Evolutionary conservation across 2,888 invertebrate genomes (phyloP).

Genomic region (Agonopterix heracliana): DNA sequence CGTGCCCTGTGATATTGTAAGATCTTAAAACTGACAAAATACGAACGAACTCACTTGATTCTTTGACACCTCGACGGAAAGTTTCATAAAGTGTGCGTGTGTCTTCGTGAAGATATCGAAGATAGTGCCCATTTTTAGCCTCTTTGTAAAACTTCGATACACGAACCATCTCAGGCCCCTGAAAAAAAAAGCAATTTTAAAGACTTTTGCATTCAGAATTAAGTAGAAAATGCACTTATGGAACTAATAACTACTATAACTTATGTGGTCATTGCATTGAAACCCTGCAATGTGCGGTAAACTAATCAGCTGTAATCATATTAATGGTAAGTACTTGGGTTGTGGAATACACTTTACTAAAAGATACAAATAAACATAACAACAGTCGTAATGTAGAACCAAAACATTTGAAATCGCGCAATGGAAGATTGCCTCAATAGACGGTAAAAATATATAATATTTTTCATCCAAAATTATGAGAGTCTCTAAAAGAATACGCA

Average conservation of each 20-base stretch:
- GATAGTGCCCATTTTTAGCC: constrained; percentile 89
- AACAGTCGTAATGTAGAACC: too few relatives aligned
- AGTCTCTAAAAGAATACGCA: constrained; percentile 42
- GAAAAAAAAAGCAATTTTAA: constrained; percentile 44
- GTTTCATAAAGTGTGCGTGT: constrained; percentile 92
- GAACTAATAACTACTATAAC: neutral
- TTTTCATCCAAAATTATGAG: constrained; percentile 10
- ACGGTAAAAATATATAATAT: too few relatives aligned
- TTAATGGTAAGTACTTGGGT: constrained; percentile 26
- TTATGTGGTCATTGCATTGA: constrained; percentile 46
- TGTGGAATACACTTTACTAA: too few relatives aligned
- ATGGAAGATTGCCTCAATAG: too few relatives aligned
- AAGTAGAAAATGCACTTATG: too few relatives aligned
- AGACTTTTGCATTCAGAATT: too few relatives aligned
- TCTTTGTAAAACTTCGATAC: constrained; percentile 94
- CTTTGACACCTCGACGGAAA: constrained; percentile 93
- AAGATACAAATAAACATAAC: too few relatives aligned
- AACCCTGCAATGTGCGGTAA: constrained; percentile 43
- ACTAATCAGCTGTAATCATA: constrained; percentile 58
- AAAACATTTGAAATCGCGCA: too few relatives aligned
- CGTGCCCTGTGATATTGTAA: too few relatives aligned
- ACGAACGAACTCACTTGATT: constrained; percentile 83
- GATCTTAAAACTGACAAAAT: too few relatives aligned
- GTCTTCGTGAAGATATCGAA: constrained; percentile 90
- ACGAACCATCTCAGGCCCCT: constrained; percentile 92